These are phyloP conservation scores for Blastobasis lacticolella DNA, from an alignment of 2,888 invertebrate genomes.

Conservation along the genomic window DNA sequence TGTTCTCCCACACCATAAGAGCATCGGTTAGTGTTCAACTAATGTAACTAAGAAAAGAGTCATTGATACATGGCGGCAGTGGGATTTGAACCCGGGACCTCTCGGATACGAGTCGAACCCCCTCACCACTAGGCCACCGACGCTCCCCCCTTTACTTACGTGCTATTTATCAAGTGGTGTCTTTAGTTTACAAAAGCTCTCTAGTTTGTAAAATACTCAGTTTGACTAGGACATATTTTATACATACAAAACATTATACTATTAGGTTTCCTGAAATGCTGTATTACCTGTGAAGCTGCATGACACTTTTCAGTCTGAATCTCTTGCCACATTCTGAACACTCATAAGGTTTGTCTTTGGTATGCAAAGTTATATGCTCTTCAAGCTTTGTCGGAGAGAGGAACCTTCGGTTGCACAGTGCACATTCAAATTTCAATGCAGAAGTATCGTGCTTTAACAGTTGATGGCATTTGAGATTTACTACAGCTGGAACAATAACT, in stretches of 20 bases:
- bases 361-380: conserved; percentile 41
- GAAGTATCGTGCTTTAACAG: conserved; percentile 32
- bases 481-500: conserved; percentile 31
- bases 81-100: no score
- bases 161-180: no score
- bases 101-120: no score
- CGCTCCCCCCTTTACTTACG: no score
- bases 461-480: conserved; percentile 30
- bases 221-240: not conserved
- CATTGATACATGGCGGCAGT: no score
- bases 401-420: conserved; percentile 43
- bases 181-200: no score
- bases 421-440: conserved; percentile 33
- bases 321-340: conserved; percentile 47
- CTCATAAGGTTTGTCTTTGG: conserved; percentile 40
- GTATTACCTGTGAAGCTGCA: not conserved
- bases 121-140: no score
- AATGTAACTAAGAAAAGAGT: no score
- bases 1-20: no score
- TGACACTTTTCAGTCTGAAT: conserved; percentile 23
- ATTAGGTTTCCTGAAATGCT: not conserved
- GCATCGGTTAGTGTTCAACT: no score
- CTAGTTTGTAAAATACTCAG: no score
- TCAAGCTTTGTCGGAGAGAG: conserved; percentile 32
- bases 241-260: no score